A percentile compares a stretch with the other conserved stretches of the same genome.
phyloP scores from a whole-genome alignment of 2,888 invertebrate species.

The Heliconius hortense region DNA sequence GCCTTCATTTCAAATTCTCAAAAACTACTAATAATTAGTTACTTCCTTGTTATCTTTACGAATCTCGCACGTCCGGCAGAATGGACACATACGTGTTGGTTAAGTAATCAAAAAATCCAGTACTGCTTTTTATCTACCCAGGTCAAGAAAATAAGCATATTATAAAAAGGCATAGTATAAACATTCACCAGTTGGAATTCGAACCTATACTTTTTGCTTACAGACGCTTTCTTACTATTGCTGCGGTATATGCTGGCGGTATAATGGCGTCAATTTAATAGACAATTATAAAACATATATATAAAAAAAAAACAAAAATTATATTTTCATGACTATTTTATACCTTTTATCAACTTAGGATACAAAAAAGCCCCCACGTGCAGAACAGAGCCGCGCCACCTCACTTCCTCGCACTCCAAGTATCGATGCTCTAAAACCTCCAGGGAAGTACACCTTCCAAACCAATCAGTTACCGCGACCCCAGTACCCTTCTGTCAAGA shows the following conservation, averaged over 20 bases:
- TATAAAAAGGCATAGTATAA: not conserved
- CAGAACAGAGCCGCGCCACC: slow-evolving; percentile 45
- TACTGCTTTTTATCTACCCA: not conserved
- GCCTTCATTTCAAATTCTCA: not conserved
- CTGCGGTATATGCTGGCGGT: too few relatives aligned
- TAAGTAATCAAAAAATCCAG: not conserved
- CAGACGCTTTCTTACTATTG: not conserved
- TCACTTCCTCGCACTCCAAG: slow-evolving; percentile 57
- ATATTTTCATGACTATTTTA: not conserved
- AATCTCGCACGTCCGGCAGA: not conserved
- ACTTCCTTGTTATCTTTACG: not conserved
- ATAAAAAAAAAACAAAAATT: not conserved
- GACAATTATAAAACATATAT: not conserved
- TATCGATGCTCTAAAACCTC: slow-evolving; percentile 63
- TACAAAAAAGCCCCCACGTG: slow-evolving; percentile 44
- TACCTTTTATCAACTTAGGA: slow-evolving; percentile 40
- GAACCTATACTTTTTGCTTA: not conserved
- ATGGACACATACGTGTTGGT: not conserved
- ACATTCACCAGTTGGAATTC: not conserved
- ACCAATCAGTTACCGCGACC: slow-evolving; percentile 89
- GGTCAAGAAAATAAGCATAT: not conserved
- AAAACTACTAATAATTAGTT: not conserved
- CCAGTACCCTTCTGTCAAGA: slow-evolving; percentile 83
- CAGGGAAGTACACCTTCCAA: slow-evolving; percentile 80
- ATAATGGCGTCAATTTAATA: not conserved